Percentiles rank a stretch among this genome's conserved stretches.
These are phyloP conservation scores for Papilio protenor DNA, from an alignment of 2,888 invertebrate species.

Conservation along the genomic window DNA sequence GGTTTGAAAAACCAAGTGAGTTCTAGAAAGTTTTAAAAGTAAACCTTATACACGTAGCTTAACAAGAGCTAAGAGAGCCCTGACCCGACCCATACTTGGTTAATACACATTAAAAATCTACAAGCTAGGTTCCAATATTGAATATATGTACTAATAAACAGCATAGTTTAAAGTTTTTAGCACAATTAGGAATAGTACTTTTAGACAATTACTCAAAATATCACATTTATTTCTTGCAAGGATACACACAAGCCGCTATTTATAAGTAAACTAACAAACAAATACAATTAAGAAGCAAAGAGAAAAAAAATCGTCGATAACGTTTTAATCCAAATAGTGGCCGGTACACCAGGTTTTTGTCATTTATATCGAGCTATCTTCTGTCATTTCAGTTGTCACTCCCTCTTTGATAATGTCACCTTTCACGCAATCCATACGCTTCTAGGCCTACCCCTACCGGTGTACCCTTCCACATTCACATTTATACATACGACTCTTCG, in stretches of 20 bases:
- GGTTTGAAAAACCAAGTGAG: not conserved
- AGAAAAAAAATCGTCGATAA: not conserved
- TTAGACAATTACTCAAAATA: conserved; percentile 71
- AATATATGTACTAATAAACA: conserved; percentile 23
- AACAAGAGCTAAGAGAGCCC: conserved; percentile 31
- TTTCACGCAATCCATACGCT: too few relatives aligned
- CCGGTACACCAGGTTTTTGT: too few relatives aligned
- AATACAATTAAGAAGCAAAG: conserved; percentile 25
- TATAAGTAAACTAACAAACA: conserved; percentile 45
- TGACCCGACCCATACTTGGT: conserved; percentile 34
- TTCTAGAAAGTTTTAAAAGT: not conserved
- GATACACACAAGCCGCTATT: conserved; percentile 44
- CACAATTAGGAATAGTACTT: conserved; percentile 48
- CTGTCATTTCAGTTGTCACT: too few relatives aligned
- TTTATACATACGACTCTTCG: too few relatives aligned
- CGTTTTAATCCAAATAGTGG: too few relatives aligned
- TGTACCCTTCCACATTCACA: too few relatives aligned
- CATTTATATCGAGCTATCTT: too few relatives aligned
- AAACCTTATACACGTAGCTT: conserved; percentile 20
- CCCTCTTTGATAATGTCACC: too few relatives aligned
- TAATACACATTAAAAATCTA: conserved; percentile 33
- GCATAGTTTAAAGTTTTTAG: conserved; percentile 26
- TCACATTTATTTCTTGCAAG: conserved; percentile 69
- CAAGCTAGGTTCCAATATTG: conserved; percentile 31
- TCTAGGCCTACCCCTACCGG: too few relatives aligned